A percentile compares a stretch with the other conserved stretches of the same genome.
Conservation (phyloP, 2,888 invertebrate species). For the Heliconius charithonia region DNA sequence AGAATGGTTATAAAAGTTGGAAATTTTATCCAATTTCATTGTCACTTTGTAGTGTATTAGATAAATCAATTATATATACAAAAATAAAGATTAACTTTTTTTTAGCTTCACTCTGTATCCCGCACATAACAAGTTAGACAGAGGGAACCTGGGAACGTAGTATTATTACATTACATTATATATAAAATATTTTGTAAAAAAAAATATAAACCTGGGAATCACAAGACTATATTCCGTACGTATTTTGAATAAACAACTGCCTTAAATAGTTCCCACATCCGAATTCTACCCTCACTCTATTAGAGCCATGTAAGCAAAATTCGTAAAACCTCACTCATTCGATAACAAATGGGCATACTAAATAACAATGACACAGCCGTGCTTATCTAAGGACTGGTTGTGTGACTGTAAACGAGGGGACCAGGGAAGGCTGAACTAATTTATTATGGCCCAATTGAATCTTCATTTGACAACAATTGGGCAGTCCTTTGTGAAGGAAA, state of each 20-base stretch:
- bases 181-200: no score
- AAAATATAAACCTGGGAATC: no score
- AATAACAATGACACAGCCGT: slow-evolving; percentile 65
- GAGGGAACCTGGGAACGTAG: no score
- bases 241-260: not conserved
- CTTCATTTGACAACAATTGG: slow-evolving; percentile 81
- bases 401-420: slow-evolving; percentile 71
- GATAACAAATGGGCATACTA: slow-evolving; percentile 54
- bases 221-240: no score
- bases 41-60: not conserved
- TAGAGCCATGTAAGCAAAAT: not conserved
- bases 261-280: not conserved
- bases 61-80: not conserved
- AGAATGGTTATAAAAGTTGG: not conserved
- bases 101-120: no score
- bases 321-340: slow-evolving; percentile 31
- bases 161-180: no score
- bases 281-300: slow-evolving; percentile 2
- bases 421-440: slow-evolving; percentile 55
- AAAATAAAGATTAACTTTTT: no score
- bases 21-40: not conserved
- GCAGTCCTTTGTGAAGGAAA: slow-evolving; percentile 65
- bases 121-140: no score
- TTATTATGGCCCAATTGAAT: slow-evolving; percentile 77
- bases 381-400: slow-evolving; percentile 48